Conservation (phyloP, 2,113 vertebrate genomes). For the Aepyceros melampus region DNA sequence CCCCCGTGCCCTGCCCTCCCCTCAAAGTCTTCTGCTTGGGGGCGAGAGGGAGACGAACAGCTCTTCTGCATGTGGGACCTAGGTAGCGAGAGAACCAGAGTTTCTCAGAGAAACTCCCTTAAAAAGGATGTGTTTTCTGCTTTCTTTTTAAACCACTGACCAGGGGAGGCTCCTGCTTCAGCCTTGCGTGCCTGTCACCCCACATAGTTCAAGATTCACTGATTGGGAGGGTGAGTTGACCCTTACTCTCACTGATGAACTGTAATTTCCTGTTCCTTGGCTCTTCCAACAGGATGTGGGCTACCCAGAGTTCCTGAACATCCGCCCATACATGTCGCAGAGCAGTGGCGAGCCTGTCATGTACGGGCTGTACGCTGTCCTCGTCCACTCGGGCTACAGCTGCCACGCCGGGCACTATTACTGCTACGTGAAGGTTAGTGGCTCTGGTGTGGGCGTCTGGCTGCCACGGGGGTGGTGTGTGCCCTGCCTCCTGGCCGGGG, state of each 20-base stretch:
- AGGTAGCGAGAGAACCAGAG: too few relatives aligned
- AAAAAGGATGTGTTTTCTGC: not conserved
- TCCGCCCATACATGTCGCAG: slow-evolving; percentile 96
- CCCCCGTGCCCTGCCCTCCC: too few relatives aligned
- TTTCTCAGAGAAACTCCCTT: not conserved
- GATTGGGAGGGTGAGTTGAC: fast-evolving
- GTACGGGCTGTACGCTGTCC: slow-evolving; percentile 93
- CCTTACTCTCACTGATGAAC: fast-evolving
- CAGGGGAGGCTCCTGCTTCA: fast-evolving
- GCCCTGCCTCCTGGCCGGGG: fast-evolving
- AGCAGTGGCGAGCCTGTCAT: slow-evolving; percentile 87
- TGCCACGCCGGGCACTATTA: slow-evolving; percentile 97
- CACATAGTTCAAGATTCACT: not conserved
- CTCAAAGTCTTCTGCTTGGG: too few relatives aligned
- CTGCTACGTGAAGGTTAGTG: slow-evolving; percentile 94
- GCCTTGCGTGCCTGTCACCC: fast-evolving
- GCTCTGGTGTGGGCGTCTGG: fast-evolving
- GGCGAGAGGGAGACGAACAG: fast-evolving
- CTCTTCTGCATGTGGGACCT: not conserved
- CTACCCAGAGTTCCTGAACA: slow-evolving; percentile 92
- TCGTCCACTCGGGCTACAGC: slow-evolving; percentile 96
- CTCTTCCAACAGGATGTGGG: slow-evolving; percentile 87
- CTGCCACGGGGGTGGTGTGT: fast-evolving
- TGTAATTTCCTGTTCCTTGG: not conserved
- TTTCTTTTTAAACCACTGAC: not conserved